Evolutionary conservation across 1,140 invertebrate species (phyloP), one percentile per base, ranked within the genome.

Genomic region (Drosophila mayri): DNA sequence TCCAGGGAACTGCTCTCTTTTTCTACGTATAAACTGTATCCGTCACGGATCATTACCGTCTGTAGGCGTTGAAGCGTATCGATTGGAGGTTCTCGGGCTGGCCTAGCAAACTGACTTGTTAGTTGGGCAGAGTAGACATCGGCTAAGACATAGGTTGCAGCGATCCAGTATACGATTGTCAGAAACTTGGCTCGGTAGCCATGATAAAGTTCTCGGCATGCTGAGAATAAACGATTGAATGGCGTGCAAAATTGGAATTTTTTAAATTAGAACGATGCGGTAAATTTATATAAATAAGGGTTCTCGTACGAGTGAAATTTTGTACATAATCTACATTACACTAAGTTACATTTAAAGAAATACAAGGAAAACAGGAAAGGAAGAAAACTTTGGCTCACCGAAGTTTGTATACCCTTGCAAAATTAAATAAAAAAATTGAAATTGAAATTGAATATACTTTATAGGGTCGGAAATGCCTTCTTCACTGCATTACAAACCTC

Each of bases 41-140:
- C 94, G 55, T 93, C 92, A 12, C 93, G 92, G 28, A 92, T 92
- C 95, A 96, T 96, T 3, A 94, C 95, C 54, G 93, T 91, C 75
- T 95, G 94, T 16, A 96, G 79, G 38, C 94, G 94, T 54, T 94
- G 93, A 35, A 96, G 81, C 22, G 94, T 95, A 40, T 94, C 94
- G 52, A 96, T 95, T 4, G 95, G 94, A 60, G 90, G 79, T 92
- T 95, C 94, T 85, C 95, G 94, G 0, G 93, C 94, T 8, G 95
- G 95, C 55, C 94, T 93, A 0, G 95, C 95, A 32, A 96, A 93
- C 38, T 96, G 92, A 3, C 95, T 96, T 14, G 95, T 96, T 50
- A 96, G 90, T 91, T 95, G 96, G 6, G 95, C 95, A 0, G 95
- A 96, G 81, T 96, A 96, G 92, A 96, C 95, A 81, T 96, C 95